Evolutionary conservation across 2,888 invertebrate genomes (phyloP), one percentile per base, ranked within the genome.

Genomic region (Leucophora obtusa): DNA sequence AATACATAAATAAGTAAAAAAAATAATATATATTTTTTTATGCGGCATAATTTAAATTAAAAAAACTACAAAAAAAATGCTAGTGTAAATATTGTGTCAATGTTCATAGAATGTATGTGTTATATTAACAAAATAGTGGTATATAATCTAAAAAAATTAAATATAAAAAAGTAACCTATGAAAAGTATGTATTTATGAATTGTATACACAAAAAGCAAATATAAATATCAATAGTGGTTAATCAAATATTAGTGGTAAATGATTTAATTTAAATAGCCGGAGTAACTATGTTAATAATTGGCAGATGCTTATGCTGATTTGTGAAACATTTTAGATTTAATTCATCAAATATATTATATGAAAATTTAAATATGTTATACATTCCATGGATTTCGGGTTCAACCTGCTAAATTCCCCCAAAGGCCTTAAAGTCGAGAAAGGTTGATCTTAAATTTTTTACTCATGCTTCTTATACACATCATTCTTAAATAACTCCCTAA

Each of bases 111-210:
- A 50, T 63, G 33, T 6, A n/a, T 17, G 1, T 62, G 2, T 47
- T n/a, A 62, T 47, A 24, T 62, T 24, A 47, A 62, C n/a, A 38
- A 58, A 56, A 15, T 60, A 15, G 47, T 62, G 47, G 51, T 17
- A 28, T 50, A 62, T 51, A 50, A 62, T 1, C 10, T 28, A 59
- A 59, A 62, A 62, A 28, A 8, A 28, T 56, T 56, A 47, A 62
- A 62, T 7, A 47, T n/a, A n/a, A n/a, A 38, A 38, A 38, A 38
- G 4, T 14, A 38, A 1, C 11, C 2, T 5, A 1, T 38, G 11
- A 38, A 35, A 38, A 38, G 7, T n/a, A n/a, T n/a, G 38, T 11
- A 14, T 38, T 11, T 11, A 38, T 38, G 38, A 38, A 38, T 9
- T 11, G 6, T 11, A 38, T 11, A 38, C 11, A 38, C 1, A 38